Evolutionary conservation across 1,140 invertebrate species (phyloP).

Genomic region (Drosophila setifemur): DNA sequence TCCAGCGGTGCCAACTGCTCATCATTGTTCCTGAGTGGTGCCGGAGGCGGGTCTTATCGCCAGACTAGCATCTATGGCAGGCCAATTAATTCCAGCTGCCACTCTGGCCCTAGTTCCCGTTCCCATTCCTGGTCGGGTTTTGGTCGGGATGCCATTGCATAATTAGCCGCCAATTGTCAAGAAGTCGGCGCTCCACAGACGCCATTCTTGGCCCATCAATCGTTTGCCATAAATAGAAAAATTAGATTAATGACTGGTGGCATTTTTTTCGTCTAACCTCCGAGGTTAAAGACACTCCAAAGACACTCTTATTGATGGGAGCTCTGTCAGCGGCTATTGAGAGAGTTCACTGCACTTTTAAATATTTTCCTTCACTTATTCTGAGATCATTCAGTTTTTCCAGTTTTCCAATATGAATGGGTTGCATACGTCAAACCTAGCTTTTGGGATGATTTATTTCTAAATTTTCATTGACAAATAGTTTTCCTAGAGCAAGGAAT

Average conservation of each 20-base stretch:
- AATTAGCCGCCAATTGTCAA: constrained; percentile 74
- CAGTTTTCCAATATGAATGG: constrained; percentile 8
- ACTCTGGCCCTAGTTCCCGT: not conserved
- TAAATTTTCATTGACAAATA: not conserved
- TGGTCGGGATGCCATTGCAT: constrained; percentile 50
- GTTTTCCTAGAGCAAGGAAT: no score
- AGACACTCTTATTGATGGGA: constrained; percentile 63
- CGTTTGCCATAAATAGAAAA: constrained; percentile 58
- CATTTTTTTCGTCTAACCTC: constrained; percentile 54
- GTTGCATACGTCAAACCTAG: not conserved
- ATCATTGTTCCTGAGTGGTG: not conserved
- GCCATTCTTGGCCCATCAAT: constrained; percentile 39
- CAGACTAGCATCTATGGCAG: constrained; percentile 24
- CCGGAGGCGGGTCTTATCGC: constrained; percentile 24
- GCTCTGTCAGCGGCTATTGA: not conserved
- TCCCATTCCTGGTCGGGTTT: constrained; percentile 28
- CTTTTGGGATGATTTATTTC: constrained; percentile 11
- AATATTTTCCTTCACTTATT: constrained; percentile 17
- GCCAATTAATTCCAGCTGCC: constrained; percentile 59
- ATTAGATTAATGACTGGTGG: constrained; percentile 66
- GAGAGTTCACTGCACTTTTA: constrained; percentile 24
- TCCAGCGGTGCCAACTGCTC: constrained; percentile 33
- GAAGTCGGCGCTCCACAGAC: constrained; percentile 25
- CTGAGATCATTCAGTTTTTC: constrained; percentile 17
- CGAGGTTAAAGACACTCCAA: constrained; percentile 17